Evolutionary conservation across 2,113 vertebrate species (phyloP).

Genomic region (Varanus salvator): DNA sequence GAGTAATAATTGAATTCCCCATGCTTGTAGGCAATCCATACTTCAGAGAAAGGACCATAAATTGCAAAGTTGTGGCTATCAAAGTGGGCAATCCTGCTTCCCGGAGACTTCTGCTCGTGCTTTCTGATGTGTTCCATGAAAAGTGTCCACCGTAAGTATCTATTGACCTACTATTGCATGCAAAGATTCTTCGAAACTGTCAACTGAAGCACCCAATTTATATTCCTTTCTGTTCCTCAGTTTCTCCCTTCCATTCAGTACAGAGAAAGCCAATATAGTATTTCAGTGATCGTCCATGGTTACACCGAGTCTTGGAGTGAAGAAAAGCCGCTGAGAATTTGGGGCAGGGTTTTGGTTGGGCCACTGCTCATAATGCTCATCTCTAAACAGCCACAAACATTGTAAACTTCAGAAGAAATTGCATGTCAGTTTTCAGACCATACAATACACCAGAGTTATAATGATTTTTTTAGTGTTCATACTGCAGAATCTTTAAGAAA

Average conservation of each 20-base stretch:
- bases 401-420: not conserved
- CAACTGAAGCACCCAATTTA: not conserved
- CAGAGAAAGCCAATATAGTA: not conserved
- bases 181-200: not conserved
- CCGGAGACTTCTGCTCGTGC: not conserved
- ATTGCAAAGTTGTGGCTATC: not conserved
- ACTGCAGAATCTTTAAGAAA: not conserved
- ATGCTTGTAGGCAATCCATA: not conserved
- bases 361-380: not conserved
- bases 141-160: not conserved
- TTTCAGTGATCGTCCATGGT: not conserved
- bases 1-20: not conserved
- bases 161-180: not conserved
- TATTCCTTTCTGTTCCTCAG: not conserved
- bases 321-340: not conserved
- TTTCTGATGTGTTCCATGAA: not conserved
- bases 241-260: not conserved
- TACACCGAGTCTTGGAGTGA: too few species aligned
- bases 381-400: not conserved
- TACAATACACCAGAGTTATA: not conserved
- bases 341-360: not conserved
- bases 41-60: not conserved
- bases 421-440: not conserved
- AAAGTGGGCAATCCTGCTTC: too few species aligned
- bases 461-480: not conserved